Base-by-base conservation (phyloP, 2,888 invertebrate species). In the Oscheius sp. region DNA sequence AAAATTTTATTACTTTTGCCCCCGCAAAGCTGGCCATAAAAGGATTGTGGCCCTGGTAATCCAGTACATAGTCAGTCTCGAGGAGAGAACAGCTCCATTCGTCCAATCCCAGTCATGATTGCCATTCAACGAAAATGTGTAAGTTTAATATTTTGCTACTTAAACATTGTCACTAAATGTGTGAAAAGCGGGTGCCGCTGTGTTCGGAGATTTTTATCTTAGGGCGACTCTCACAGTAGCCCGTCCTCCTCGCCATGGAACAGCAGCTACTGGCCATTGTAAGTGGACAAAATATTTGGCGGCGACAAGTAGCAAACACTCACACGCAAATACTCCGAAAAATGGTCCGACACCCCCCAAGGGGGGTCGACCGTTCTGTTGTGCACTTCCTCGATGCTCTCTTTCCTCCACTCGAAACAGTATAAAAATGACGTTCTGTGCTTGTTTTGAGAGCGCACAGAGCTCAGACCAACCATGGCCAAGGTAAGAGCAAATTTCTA, bases 141-240 rank as follows among this genome's bases (percentile, higher is more conserved):
- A n/a, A n/a, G n/a, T n/a, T n/a, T n/a, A n/a, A n/a, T n/a, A n/a
- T n/a, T n/a, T n/a, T n/a, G n/a, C n/a, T n/a, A n/a, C n/a, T n/a
- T n/a, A 52, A 57, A 57, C 25, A 57, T 23, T 34, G 25, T 20
- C 37, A 57, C 57, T 37, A 15, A 25, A 45, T 39, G 61, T 45
- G 42, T 42, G 45, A 45, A 57, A 61, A 61, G 61, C 45, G 61
- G 55, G 61, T 61, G 45, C 42, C 61, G 61, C 45, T 61, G 61
- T 61, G 45, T 61, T 61, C 61, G 61, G 61, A 42, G 61, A 61
- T 61, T 25, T 25, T 61, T 61, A 61, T 61, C 61, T 61, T 27
- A 61, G 45, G n/a, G 27, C 61, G 61, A 45, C 27, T 61, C 45
- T 42, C 61, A 61, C 61, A 61, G 61, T 45, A 61, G 61, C 42